A percentile compares a stretch with the other conserved stretches of the same genome.
phyloP scores from a whole-genome alignment of 2,797 vertebrate species.

The Australoheros facetus region DNA sequence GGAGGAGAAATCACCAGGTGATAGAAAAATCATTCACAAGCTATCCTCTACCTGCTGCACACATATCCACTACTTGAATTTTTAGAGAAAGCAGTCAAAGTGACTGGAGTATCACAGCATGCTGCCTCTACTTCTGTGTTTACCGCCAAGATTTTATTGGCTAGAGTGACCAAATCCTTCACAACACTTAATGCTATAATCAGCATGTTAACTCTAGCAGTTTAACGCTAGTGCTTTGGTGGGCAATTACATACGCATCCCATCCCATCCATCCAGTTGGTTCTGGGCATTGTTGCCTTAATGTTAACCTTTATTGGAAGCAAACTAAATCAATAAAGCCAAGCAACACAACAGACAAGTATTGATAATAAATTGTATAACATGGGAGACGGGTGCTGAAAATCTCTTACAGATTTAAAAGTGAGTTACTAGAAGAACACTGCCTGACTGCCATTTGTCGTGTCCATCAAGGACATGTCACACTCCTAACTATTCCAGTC shows the following conservation, averaged over 20 bases:
- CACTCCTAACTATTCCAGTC: conserved; percentile 28
- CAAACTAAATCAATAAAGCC: background rate
- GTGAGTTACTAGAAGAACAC: background rate
- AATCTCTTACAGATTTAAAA: background rate
- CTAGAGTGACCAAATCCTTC: background rate
- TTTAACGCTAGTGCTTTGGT: background rate
- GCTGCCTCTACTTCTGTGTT: background rate
- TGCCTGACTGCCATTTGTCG: background rate
- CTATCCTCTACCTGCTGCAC: conserved; percentile 3
- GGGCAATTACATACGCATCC: background rate
- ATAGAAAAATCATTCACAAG: conserved; percentile 15
- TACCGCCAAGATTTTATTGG: background rate
- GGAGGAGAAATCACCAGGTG: conserved; percentile 16
- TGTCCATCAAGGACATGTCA: background rate
- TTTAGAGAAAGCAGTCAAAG: background rate
- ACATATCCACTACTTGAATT: background rate
- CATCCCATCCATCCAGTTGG: background rate
- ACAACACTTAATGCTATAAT: background rate
- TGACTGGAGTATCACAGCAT: background rate
- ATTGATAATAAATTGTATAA: background rate
- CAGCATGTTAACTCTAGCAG: background rate
- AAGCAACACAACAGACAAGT: background rate
- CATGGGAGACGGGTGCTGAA: background rate
- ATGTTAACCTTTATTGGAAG: background rate
- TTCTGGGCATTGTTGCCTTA: background rate